A percentile compares a stretch with the other conserved stretches of the same genome.
Conservation (phyloP, 2,797 vertebrate species). For the Gymnodraco acuticeps region DNA sequence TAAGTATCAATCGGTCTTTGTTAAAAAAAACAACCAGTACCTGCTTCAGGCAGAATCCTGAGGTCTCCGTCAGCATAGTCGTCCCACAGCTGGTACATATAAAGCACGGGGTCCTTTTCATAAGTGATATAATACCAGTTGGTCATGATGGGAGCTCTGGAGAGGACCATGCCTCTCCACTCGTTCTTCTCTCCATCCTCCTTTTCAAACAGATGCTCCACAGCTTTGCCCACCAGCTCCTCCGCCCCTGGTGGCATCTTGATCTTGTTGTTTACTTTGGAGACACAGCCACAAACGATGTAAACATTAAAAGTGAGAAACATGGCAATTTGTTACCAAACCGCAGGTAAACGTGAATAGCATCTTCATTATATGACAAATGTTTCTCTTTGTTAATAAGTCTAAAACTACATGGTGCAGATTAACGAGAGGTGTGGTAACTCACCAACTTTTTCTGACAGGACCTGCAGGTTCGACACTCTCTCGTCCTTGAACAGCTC, state of each 20-base stretch:
- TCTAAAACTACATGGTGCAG: background rate
- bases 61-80: constrained; percentile 89
- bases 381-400: background rate
- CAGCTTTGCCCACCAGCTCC: constrained; percentile 88
- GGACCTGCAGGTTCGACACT: constrained; percentile 86
- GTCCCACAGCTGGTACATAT: constrained; percentile 91
- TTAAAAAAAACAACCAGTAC: constrained; percentile 58
- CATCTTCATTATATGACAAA: background rate
- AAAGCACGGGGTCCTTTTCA: constrained; percentile 90
- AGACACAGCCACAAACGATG: constrained; percentile 5
- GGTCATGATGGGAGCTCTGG: constrained; percentile 89
- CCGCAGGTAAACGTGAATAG: background rate
- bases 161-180: constrained; percentile 89
- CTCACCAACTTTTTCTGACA: constrained; percentile 87
- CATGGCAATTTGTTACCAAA: background rate
- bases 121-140: constrained; percentile 92
- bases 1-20: constrained; percentile 18
- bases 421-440: constrained; percentile 5
- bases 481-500: constrained; percentile 89
- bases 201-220: constrained; percentile 89
- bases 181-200: constrained; percentile 90
- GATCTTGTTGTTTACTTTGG: constrained; percentile 86
- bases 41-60: constrained; percentile 89
- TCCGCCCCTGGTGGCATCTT: constrained; percentile 86
- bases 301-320: background rate